Conservation (phyloP, 1,140 invertebrate species). For the Heliconius eleuchia region DNA sequence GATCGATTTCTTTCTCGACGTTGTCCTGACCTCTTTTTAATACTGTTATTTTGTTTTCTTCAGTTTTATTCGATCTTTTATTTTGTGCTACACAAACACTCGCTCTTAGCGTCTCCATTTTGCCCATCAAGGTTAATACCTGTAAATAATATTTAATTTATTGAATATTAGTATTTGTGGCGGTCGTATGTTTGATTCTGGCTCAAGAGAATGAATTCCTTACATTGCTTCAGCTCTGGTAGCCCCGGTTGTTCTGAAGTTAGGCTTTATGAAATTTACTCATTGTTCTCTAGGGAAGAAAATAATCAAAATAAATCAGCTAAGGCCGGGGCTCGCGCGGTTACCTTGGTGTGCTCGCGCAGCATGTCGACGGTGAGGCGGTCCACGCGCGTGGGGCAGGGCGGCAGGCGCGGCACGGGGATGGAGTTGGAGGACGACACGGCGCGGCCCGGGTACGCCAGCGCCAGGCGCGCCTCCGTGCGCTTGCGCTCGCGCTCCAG, state of each 20-base stretch:
- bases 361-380: conserved; percentile 92
- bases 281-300: too few relatives aligned
- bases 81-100: conserved; percentile 67
- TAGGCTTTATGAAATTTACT: too few relatives aligned
- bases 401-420: conserved; percentile 89
- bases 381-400: conserved; percentile 92
- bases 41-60: conserved; percentile 67
- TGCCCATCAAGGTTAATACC: conserved; percentile 86
- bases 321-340: too few relatives aligned
- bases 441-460: conserved; percentile 90
- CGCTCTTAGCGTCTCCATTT: conserved; percentile 82
- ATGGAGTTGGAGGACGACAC: conserved; percentile 92
- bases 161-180: neutral
- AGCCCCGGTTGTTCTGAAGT: too few relatives aligned
- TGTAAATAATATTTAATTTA: conserved; percentile 48
- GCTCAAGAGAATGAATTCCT: too few relatives aligned
- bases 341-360: conserved; percentile 82
- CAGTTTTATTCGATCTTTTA: conserved; percentile 58
- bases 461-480: conserved; percentile 91
- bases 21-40: conserved; percentile 65
- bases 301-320: too few relatives aligned
- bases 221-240: too few relatives aligned
- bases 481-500: conserved; percentile 92
- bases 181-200: too few relatives aligned
- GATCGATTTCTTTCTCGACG: conserved; percentile 53